Evolutionary conservation across 2,113 vertebrate species (phyloP), one percentile per base, ranked within the genome.

Genomic region (Chloropsis cyanopogon): DNA sequence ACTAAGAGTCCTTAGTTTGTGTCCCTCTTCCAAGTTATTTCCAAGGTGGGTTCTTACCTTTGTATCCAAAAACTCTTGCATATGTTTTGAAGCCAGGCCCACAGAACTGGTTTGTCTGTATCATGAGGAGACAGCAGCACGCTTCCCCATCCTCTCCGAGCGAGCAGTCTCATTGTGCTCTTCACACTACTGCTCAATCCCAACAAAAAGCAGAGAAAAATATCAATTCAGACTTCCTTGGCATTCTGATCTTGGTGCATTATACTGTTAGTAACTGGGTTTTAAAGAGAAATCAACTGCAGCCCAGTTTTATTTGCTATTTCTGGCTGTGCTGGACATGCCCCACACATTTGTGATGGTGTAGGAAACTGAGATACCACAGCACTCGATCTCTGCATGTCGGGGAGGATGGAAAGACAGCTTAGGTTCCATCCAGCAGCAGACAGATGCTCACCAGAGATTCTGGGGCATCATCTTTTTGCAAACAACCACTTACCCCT

Each of bases 261-360:
- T 68, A 29, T 37, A 16, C 24, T 41, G 4, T 66, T 50, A 41
- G 6, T 12, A n/a, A 5, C 14, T 63, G 33, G 31, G 12, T 64
- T 87, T 61, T 59, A 50, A 54, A 28, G 44, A 54, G 35, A 59
- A 90, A 77, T 12, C 7, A 49, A 11, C n/a, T 41, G 14, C 35
- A 81, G 35, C 3, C 9, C 31, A 23, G 15, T 13, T 72, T 49
- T 17, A 44, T 12, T 4, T 50, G 24, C 13, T 49, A 0, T 41
- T 81, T 20, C 49, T 68, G 39, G 33, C 39, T 50, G 9, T 54
- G n/a, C 44, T 63, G 68, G 82, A 12, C 7, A 3, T 21, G n/a
- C 6, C 13, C 31, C 8, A 7, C 0, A 0, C 16, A 31, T 41
- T 6, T 59, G 29, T 0, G 1, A 18, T 9, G 10, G 42, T 13